Base-by-base conservation (phyloP, 2,797 vertebrate genomes). In the Fundulus diaphanus region DNA sequence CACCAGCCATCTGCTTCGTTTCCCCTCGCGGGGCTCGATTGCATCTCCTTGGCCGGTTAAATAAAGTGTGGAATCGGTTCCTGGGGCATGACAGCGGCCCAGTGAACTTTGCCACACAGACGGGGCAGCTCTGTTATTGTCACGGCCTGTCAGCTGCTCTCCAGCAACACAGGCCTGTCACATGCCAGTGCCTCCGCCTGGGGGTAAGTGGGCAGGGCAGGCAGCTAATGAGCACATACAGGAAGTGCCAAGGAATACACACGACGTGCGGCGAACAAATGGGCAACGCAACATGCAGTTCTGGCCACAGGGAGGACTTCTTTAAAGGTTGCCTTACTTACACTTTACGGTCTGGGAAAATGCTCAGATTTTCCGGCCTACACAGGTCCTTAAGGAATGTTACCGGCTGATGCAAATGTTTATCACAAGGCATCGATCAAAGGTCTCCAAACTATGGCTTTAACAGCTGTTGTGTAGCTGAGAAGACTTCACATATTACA, bases 41-140 rank as follows among this genome's bases (percentile, higher is more conserved):
- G 84, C 77, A 83, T 79, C 48, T 82, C 88, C 75, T 85, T 73
- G 40, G 56, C 54, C 12, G 0, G 87, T 87, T 88, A 84, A 91
- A 89, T 82, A 87, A 88, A 85, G 89, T 85, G 75, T 56, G 79
- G 82, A 91, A 92, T 87, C 76, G 79, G 72, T 79, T 85, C 65
- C 31, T 85, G 82, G 77, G 85, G 90, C 78, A 31, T 80, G 68
- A 83, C 42, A 35, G 52, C 42, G 75, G 84, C 86, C 82, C 70
- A 85, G 44, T 90, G 74, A 91, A 84, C 86, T 81, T 80, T 80
- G 77, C 54, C 81, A 72, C 33, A 76, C 12, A 44, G 35, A 59
- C 68, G 74, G n/a, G 15, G 74, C 66, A 69, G 85, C 85, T 84
- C 84, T 27, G 73, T 81, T 83, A 82, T 78, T 85, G 80, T 79